Evolutionary conservation across 37 sponge, comb jelly and placozoan genomes (phyloP).

Genomic region (Chondrilla cf. caribensis): DNA sequence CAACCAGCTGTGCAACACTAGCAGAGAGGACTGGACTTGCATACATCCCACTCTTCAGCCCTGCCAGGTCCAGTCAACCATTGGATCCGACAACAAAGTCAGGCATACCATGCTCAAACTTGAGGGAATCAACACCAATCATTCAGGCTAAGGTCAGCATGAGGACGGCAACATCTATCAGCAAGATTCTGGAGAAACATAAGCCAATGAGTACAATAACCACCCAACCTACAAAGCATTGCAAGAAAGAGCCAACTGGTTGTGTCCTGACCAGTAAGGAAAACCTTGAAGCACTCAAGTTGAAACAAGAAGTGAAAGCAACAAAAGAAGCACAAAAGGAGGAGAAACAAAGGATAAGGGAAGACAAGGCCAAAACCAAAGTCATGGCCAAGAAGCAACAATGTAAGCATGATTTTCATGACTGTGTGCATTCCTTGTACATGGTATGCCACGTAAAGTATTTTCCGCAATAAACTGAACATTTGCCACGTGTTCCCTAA

Average conservation of each 20-base stretch:
- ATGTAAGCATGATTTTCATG: background rate
- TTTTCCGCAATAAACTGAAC: no score
- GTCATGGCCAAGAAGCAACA: background rate
- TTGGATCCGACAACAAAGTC: background rate
- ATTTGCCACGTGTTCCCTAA: no score
- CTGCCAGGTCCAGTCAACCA: background rate
- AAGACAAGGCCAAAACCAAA: background rate
- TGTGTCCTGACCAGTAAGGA: background rate
- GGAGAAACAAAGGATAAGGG: background rate
- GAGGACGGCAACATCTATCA: no score
- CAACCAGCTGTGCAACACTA: background rate
- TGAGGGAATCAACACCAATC: no score
- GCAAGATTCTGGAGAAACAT: no score
- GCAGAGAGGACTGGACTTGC: constrained; percentile 23
- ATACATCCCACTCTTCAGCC: constrained; percentile 16
- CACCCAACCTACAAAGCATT: no score
- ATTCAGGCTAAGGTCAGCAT: no score
- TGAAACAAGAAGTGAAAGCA: background rate
- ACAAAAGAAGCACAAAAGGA: background rate
- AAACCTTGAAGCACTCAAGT: background rate
- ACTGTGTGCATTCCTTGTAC: no score
- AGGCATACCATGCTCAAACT: no score
- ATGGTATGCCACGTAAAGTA: no score
- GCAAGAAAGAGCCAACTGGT: no score
- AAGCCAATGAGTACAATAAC: no score